A percentile compares a stretch with the other conserved stretches of the same genome.
These are phyloP conservation scores for Diaprepes abbreviatus DNA, from an alignment of 2,888 invertebrate genomes.

Conservation along the genomic window DNA sequence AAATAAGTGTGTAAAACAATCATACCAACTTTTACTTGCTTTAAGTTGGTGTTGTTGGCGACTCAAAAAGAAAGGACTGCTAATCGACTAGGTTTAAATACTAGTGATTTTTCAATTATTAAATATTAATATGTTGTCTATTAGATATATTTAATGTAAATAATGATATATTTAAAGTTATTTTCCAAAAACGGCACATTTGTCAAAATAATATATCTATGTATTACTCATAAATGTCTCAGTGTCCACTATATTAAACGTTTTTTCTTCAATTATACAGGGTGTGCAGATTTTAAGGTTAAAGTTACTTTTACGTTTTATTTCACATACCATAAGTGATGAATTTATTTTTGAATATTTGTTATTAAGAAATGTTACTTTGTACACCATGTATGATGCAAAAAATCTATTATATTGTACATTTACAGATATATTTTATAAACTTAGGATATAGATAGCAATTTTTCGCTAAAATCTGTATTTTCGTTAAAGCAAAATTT, in stretches of 20 bases:
- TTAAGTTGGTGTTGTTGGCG: slow-evolving; percentile 47
- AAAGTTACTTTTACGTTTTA: too few relatives aligned
- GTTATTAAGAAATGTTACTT: too few relatives aligned
- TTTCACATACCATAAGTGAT: too few relatives aligned
- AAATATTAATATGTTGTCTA: slow-evolving; percentile 55
- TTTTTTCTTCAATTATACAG: slow-evolving; percentile 33
- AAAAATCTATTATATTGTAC: slow-evolving; percentile 34
- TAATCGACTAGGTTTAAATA: slow-evolving; percentile 50
- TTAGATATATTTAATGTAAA: slow-evolving; percentile 56
- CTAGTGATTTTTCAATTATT: slow-evolving; percentile 53
- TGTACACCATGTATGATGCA: slow-evolving; percentile 18
- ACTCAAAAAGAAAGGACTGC: slow-evolving; percentile 53
- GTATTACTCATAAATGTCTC: slow-evolving; percentile 41
- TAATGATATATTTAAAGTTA: slow-evolving; percentile 47
- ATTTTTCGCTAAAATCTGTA: too few relatives aligned
- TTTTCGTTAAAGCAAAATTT: slow-evolving; percentile 6
- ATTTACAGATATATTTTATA: slow-evolving; percentile 47
- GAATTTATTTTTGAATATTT: too few relatives aligned
- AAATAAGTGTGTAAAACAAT: slow-evolving; percentile 36
- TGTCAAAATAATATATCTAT: slow-evolving; percentile 39
- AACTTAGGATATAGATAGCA: too few relatives aligned
- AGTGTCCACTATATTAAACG: slow-evolving; percentile 42
- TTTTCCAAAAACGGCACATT: slow-evolving; percentile 42
- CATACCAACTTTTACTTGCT: slow-evolving; percentile 39
- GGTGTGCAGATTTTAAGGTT: neutral